Evolutionary conservation across 2,888 invertebrate species (phyloP).

Genomic region (Myopa testacea): DNA sequence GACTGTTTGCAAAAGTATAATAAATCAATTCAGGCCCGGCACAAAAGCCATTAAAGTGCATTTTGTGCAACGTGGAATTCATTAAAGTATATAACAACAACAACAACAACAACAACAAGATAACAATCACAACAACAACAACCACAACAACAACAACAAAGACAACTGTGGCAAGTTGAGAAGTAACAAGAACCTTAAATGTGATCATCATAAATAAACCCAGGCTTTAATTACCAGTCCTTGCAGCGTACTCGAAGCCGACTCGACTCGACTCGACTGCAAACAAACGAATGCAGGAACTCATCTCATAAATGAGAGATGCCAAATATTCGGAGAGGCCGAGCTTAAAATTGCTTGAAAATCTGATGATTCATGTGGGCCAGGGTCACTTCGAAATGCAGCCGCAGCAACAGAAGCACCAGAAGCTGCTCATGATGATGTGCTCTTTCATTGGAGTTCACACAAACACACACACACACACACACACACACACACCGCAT

Average conservation of each 20-base stretch:
- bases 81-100: neutral
- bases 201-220: slow-evolving; percentile 12
- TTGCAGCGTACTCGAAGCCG: neutral
- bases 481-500: neutral
- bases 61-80: neutral
- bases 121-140: neutral
- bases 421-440: no score
- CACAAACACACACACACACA: neutral
- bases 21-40: neutral
- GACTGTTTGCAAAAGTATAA: no score
- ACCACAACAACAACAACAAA: neutral
- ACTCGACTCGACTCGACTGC: neutral
- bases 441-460: neutral
- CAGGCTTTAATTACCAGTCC: neutral
- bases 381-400: slow-evolving; percentile 13
- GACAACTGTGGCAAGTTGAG: neutral
- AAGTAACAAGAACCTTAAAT: neutral
- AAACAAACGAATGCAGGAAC: neutral
- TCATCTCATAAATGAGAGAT: neutral
- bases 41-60: slow-evolving; percentile 4
- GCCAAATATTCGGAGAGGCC: slow-evolving; percentile 22
- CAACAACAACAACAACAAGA: neutral
- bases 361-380: slow-evolving; percentile 26
- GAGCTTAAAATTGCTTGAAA: slow-evolving; percentile 20
- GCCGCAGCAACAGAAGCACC: no score